These are phyloP conservation scores for Apodemus sylvaticus DNA, from an alignment of 2,113 vertebrate species.

Conservation along the genomic window DNA sequence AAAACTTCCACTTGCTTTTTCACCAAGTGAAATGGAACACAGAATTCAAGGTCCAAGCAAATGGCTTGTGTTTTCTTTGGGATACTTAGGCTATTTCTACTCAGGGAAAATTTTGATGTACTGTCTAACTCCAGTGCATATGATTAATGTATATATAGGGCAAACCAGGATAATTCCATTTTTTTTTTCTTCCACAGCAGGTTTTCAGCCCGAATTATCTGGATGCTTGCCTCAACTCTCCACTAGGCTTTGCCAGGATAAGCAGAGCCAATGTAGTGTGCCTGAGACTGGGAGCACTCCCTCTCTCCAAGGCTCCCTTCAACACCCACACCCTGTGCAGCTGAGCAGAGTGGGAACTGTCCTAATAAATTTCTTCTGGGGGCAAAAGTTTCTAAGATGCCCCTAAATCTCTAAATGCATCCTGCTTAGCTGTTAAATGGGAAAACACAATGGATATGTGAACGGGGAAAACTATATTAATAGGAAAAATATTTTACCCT, in stretches of 20 bases:
- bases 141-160: slow-evolving; percentile 80
- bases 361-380: slow-evolving; percentile 49
- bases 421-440: slow-evolving; percentile 24
- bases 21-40: slow-evolving; percentile 78
- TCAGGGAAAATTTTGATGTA: slow-evolving; percentile 73
- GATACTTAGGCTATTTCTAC: slow-evolving; percentile 71
- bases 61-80: slow-evolving; percentile 77
- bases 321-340: slow-evolving; percentile 64
- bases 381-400: slow-evolving; percentile 43
- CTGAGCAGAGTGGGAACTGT: slow-evolving; percentile 55
- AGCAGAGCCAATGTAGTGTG: slow-evolving; percentile 71
- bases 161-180: slow-evolving; percentile 77
- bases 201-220: slow-evolving; percentile 75
- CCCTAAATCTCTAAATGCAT: slow-evolving; percentile 41
- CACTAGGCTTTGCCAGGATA: slow-evolving; percentile 78
- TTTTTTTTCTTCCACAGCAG: slow-evolving; percentile 76
- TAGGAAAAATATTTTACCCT: neutral
- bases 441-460: slow-evolving; percentile 7
- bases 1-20: slow-evolving; percentile 79
- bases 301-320: slow-evolving; percentile 71
- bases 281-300: slow-evolving; percentile 69
- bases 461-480: slow-evolving; percentile 48
- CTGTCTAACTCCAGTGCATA: slow-evolving; percentile 71
- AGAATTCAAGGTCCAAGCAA: slow-evolving; percentile 67
- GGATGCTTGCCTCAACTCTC: slow-evolving; percentile 75